Percentiles rank a stretch among this genome's conserved stretches.
Evolutionary conservation across 2,797 vertebrate species (phyloP).

Genomic region (Danio choprae): DNA sequence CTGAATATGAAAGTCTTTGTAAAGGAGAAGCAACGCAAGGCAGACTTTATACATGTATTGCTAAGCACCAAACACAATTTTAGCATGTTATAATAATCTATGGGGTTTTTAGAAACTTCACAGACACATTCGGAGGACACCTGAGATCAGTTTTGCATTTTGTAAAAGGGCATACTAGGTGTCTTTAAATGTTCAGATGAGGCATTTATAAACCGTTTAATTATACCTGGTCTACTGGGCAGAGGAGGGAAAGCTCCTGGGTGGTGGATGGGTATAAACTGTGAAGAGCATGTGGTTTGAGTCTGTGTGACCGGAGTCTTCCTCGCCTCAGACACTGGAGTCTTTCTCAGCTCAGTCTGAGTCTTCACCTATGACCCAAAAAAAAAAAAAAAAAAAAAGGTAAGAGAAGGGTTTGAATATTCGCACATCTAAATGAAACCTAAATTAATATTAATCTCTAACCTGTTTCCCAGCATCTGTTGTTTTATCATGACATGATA

Average conservation of each 20-base stretch:
- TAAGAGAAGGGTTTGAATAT: background rate
- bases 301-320: conserved; percentile 91
- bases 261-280: conserved; percentile 98
- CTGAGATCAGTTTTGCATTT: too few species aligned
- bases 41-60: too few species aligned
- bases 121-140: too few species aligned
- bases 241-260: conserved; percentile 96
- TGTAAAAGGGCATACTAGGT: too few species aligned
- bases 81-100: too few species aligned
- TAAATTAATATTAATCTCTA: conserved; percentile 43
- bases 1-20: too few species aligned
- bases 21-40: too few species aligned
- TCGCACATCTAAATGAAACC: background rate
- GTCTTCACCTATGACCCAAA: conserved; percentile 85
- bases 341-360: conserved; percentile 92
- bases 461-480: conserved; percentile 89
- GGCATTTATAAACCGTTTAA: background rate
- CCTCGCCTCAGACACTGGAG: conserved; percentile 92
- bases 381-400: background rate
- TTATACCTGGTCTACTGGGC: conserved; percentile 90
- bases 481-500: conserved; percentile 80
- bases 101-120: too few species aligned
- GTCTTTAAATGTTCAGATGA: background rate
- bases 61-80: too few species aligned
- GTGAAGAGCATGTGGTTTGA: conserved; percentile 90